Conservation (phyloP, 2,113 vertebrate genomes). For the Xenopus borealis region DNA sequence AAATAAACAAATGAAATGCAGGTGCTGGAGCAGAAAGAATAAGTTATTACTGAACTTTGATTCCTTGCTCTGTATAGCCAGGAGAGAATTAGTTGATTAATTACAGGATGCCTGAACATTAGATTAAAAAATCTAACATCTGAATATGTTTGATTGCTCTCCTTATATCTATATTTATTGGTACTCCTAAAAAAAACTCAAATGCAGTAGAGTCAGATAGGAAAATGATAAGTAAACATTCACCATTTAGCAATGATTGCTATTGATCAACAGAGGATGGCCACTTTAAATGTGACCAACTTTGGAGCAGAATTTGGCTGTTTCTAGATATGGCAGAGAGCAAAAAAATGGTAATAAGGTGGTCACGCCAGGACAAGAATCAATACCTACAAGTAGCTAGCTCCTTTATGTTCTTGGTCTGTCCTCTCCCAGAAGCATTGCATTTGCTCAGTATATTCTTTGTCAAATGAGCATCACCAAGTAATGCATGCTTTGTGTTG, state of each 20-base stretch:
- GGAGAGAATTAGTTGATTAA: constrained; percentile 83
- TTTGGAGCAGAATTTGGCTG: no score
- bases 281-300: no score
- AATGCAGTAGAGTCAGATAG: not conserved
- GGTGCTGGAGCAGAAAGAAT: constrained; percentile 99
- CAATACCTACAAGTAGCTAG: no score
- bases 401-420: no score
- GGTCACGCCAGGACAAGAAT: no score
- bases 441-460: no score
- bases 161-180: not conserved
- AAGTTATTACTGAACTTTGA: constrained; percentile 99
- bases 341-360: no score
- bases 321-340: no score
- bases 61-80: constrained; percentile 90
- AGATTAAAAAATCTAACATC: constrained; percentile 49
- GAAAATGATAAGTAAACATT: not conserved
- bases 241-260: not conserved
- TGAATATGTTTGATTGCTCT: not conserved
- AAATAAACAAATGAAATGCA: constrained; percentile 99
- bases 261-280: no score
- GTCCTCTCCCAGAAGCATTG: no score
- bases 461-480: no score
- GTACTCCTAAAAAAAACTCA: not conserved
- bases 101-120: constrained; percentile 78
- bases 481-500: no score